Conservation (phyloP, 2,797 vertebrate genomes). For the Columba guinea region DNA sequence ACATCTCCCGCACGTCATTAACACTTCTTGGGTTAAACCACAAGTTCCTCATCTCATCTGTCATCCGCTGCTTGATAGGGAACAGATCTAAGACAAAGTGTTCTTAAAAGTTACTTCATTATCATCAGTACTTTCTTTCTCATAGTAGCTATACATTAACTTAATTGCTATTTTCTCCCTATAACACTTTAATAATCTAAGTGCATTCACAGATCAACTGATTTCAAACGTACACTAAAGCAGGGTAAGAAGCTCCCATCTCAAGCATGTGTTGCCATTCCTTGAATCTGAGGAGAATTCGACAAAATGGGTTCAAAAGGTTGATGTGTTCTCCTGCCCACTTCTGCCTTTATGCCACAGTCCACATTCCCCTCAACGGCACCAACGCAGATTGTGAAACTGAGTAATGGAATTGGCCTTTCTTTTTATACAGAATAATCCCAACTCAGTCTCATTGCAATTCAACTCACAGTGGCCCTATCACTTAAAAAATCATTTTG, state of each 20-base stretch:
- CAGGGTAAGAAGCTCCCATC: background rate
- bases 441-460: background rate
- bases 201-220: background rate
- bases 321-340: background rate
- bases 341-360: background rate
- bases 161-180: background rate
- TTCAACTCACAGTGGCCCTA: background rate
- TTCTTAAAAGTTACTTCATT: constrained; percentile 10
- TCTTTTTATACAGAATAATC: background rate
- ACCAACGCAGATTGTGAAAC: background rate
- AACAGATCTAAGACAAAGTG: background rate
- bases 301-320: background rate
- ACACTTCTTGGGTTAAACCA: constrained; percentile 24
- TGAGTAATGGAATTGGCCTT: background rate
- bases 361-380: background rate
- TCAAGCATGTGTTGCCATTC: background rate
- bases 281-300: background rate
- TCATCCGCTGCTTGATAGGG: background rate
- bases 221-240: background rate
- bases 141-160: background rate
- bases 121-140: background rate
- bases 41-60: constrained; percentile 9
- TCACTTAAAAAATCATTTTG: background rate
- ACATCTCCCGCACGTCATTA: background rate
- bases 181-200: background rate